Base-by-base conservation (phyloP, 2,113 vertebrate species). In the Anseranas semipalmata region DNA sequence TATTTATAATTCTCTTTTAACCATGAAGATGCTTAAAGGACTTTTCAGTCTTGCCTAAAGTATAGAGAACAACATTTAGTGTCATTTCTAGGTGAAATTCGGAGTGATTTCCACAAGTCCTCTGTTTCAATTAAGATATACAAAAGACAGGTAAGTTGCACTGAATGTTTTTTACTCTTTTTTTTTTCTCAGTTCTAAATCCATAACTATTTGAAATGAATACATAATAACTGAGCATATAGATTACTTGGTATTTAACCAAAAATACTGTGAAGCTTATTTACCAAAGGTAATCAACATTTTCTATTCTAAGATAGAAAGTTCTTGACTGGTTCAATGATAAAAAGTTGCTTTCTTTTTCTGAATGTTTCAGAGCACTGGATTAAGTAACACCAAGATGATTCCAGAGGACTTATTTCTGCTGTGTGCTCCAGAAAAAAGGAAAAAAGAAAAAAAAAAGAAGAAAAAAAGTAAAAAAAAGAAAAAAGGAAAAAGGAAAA, bases 341-440 rank as follows among this genome's bases (percentile, higher is more conserved):
- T 50, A 73, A 71, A 50, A 21, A n/a, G 4, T 4, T 1, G 13
- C 3, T 21, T 67, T 17, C 0, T 24, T 81, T 74, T 77, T 27
- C 46, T 30, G 12, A 37, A 84, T 53, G 6, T 39, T 76, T 68
- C 59, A 85, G 60, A 96, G 30, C 7, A 45, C 3, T 25, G 5
- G 18, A 59, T 15, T 55, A 12, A 76, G 4, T 59, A 73, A 85
- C 43, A 88, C 3, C 12, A 32, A 18, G 67, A 46, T 2, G 60
- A 2, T n/a, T 79, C 9, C 3, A 43, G 20, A 50, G 0, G 12
- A 59, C 25, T 15, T 37, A 19, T 65, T 77, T 73, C 7, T 63
- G 2, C 33, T 37, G 3, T 59, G 16, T 32, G 2, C 8, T 56
- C 19, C 39, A 85, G 14, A 2, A 27, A 15, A 6, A 1, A 1